Evolutionary conservation across 2,113 vertebrate genomes (phyloP).

Genomic region (Sinocyclocheilus rhinocerous): DNA sequence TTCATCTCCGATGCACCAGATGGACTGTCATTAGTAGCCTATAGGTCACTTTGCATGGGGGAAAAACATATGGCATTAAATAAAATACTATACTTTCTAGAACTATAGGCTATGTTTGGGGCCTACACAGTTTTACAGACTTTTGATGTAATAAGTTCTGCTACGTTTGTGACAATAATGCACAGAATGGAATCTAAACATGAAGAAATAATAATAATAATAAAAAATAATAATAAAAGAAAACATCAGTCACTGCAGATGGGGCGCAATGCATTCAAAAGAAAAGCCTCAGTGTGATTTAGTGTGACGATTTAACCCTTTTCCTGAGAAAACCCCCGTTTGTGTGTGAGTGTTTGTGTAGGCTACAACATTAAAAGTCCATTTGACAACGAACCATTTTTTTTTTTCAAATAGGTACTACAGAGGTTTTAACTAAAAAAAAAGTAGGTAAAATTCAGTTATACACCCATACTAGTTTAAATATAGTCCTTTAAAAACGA

Average conservation of each 20-base stretch:
- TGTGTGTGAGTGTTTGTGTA: not conserved
- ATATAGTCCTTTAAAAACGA: not conserved
- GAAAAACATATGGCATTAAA: not conserved
- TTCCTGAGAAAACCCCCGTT: not conserved
- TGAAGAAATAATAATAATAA: not conserved
- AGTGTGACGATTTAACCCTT: not conserved
- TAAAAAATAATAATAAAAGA: not conserved
- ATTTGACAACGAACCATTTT: not conserved
- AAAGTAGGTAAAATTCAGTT: not conserved
- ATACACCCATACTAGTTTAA: not conserved
- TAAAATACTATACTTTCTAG: not conserved
- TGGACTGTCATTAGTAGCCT: not conserved
- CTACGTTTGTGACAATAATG: not conserved
- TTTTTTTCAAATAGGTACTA: not conserved
- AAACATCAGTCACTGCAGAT: not conserved
- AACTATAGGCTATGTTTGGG: not conserved
- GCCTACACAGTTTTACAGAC: not conserved
- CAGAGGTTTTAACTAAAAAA: not conserved
- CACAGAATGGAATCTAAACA: not conserved
- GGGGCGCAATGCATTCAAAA: not conserved
- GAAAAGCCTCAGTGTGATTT: not conserved
- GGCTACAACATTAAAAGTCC: not conserved
- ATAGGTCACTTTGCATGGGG: not conserved
- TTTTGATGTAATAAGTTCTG: not conserved
- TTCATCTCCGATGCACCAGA: not conserved